phyloP scores from a whole-genome alignment of 2,113 vertebrate species.

The Alaudala cheleensis region DNA sequence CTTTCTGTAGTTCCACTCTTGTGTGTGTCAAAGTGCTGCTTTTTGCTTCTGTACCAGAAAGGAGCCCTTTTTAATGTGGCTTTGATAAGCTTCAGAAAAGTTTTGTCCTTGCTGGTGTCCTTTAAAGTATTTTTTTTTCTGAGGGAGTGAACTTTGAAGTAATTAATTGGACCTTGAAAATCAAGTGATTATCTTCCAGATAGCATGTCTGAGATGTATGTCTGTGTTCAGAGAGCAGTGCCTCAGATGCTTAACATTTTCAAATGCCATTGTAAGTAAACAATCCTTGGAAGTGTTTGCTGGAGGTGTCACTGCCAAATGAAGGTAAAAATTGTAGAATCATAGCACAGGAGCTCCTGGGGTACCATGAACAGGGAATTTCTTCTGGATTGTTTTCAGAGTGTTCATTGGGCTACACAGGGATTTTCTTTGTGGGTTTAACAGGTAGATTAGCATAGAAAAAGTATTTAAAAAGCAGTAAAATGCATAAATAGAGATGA shows the following conservation, averaged over 20 bases:
- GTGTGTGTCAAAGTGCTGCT: not conserved
- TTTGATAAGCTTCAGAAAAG: not conserved
- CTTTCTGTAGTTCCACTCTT: not conserved
- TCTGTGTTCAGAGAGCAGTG: not conserved
- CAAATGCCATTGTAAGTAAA: slow-evolving; percentile 39
- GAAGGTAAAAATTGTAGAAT: not conserved
- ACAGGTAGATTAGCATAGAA: not conserved
- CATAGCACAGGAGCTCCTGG: not conserved
- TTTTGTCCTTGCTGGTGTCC: not conserved
- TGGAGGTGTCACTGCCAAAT: not conserved
- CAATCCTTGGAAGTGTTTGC: not conserved
- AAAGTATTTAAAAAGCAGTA: not conserved
- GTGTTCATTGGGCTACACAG: not conserved
- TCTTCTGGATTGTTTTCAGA: not conserved
- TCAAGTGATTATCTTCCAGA: not conserved
- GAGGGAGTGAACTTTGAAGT: not conserved
- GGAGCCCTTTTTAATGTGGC: not conserved
- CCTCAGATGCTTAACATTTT: slow-evolving; percentile 31
- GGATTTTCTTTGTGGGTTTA: not conserved
- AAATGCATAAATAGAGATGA: not conserved
- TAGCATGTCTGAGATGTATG: not conserved
- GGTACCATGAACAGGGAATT: not conserved
- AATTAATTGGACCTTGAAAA: slow-evolving; percentile 24
- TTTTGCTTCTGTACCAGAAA: not conserved
- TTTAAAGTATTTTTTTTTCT: not conserved